phyloP scores from a whole-genome alignment of 2,888 invertebrate species.

The Aquatica leii region DNA sequence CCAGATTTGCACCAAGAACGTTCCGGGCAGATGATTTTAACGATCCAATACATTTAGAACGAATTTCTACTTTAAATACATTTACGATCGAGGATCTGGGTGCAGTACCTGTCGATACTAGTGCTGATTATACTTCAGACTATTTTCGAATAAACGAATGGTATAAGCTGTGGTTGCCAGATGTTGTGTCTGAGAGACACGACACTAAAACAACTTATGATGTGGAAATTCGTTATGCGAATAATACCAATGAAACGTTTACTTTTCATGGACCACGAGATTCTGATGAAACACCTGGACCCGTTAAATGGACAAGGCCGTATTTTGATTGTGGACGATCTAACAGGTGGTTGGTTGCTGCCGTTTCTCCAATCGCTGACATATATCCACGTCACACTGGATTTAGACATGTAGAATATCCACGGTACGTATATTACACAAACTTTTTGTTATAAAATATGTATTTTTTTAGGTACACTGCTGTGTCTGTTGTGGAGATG shows the following conservation, averaged over 20 bases:
- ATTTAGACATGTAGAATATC: constrained; percentile 92
- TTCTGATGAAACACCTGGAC: constrained; percentile 89
- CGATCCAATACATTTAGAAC: constrained; percentile 93
- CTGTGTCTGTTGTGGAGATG: constrained; percentile 91
- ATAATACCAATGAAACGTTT: constrained; percentile 95
- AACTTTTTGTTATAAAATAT: background rate
- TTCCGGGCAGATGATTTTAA: constrained; percentile 92
- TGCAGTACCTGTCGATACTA: constrained; percentile 77
- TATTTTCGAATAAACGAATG: constrained; percentile 93
- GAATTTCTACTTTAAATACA: constrained; percentile 94
- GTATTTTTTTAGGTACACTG: constrained; percentile 76
- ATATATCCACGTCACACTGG: constrained; percentile 93
- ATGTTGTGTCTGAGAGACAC: constrained; percentile 79
- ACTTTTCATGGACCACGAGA: constrained; percentile 95
- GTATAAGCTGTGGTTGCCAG: constrained; percentile 93
- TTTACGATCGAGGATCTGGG: constrained; percentile 88
- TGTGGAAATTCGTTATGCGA: constrained; percentile 92
- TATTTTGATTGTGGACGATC: constrained; percentile 97
- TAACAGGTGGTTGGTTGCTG: constrained; percentile 95
- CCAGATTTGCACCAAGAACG: constrained; percentile 92
- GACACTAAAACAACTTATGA: constrained; percentile 93
- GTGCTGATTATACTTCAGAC: constrained; percentile 90
- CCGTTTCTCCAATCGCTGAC: constrained; percentile 94
- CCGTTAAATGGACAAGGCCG: constrained; percentile 92
- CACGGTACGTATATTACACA: constrained; percentile 75